These are phyloP conservation scores for Phymastichus coffea DNA, from an alignment of 1,140 invertebrate genomes.

Conservation along the genomic window DNA sequence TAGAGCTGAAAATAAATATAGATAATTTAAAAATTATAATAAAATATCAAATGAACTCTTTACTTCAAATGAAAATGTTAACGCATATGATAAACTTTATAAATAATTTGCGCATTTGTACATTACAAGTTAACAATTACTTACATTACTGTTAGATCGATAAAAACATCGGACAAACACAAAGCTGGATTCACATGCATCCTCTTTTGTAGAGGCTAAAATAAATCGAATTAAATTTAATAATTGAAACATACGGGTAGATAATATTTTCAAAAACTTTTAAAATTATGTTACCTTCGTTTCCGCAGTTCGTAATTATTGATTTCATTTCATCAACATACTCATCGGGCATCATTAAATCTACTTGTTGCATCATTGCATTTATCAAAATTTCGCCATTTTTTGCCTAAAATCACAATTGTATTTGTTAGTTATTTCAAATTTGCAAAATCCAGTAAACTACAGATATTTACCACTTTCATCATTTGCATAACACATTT, in stretches of 20 bases:
- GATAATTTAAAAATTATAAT: neutral
- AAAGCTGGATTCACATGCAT: neutral
- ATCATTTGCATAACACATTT: slow-evolving; percentile 29
- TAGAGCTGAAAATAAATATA: slow-evolving; percentile 3
- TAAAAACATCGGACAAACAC: slow-evolving; percentile 20
- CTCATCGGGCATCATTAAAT: slow-evolving; percentile 30
- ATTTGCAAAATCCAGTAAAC: neutral
- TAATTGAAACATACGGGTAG: too few relatives aligned
- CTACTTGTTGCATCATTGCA: slow-evolving; percentile 23
- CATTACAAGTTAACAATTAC: neutral
- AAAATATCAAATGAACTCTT: neutral
- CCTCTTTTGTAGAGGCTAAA: too few relatives aligned
- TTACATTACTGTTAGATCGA: neutral
- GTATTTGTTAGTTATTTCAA: neutral
- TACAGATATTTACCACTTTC: slow-evolving; percentile 22
- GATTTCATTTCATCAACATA: slow-evolving; percentile 21
- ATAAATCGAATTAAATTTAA: too few relatives aligned
- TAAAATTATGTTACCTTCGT: neutral
- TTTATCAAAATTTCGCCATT: slow-evolving; percentile 26
- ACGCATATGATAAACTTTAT: too few relatives aligned
- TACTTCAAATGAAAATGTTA: too few relatives aligned
- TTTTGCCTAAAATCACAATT: slow-evolving; percentile 31
- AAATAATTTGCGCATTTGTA: too few relatives aligned
- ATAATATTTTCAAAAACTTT: too few relatives aligned
- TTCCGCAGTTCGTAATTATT: slow-evolving; percentile 12